Evolutionary conservation across 2,797 vertebrate species (phyloP).

Genomic region (Bucorvus abyssinicus): DNA sequence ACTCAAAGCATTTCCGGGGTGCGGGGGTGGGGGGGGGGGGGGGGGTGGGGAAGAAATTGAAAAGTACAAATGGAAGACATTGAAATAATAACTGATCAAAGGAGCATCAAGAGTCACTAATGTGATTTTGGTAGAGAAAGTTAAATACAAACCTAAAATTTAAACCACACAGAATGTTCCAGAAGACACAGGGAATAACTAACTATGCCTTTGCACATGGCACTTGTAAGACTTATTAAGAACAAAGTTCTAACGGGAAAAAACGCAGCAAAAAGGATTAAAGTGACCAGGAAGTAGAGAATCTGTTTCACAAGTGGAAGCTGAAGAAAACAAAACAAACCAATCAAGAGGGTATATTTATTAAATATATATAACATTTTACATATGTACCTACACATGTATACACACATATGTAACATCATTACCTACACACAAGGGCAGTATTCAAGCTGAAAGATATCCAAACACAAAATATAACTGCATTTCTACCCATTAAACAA

Average conservation of each 20-base stretch:
- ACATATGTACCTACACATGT: neutral
- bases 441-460: neutral
- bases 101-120: neutral
- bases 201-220: neutral
- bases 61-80: neutral
- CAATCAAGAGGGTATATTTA: neutral
- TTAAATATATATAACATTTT: neutral
- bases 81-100: neutral
- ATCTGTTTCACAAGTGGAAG: neutral
- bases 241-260: neutral
- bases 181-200: neutral
- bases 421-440: neutral
- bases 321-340: neutral
- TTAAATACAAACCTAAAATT: neutral
- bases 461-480: neutral
- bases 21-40: fast-evolving
- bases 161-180: neutral
- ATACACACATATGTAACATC: neutral
- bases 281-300: neutral
- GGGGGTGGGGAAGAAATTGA: neutral
- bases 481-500: neutral
- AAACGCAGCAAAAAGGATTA: neutral
- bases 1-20: neutral
- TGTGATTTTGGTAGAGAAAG: neutral
- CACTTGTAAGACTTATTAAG: neutral